Base-by-base conservation (phyloP, 2,797 vertebrate genomes). In the Esox lucius region DNA sequence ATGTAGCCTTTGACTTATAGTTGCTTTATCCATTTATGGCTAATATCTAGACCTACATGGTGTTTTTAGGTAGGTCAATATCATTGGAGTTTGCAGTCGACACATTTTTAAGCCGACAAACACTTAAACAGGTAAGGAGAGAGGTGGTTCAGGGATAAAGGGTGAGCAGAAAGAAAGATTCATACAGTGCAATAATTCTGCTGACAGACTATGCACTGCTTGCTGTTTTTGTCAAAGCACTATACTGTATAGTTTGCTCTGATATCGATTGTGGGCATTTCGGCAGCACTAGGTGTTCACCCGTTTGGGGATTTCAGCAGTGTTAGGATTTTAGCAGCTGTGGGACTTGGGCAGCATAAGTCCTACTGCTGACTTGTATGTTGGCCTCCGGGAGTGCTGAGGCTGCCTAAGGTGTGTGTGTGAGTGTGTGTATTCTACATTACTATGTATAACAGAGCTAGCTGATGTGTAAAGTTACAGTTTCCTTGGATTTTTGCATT, bases 361-460 rank as follows among this genome's bases (percentile, higher is more conserved):
- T 70, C 49, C 24, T 53, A 46, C 81, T 73, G 71, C 81, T 73
- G 71, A 76, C 69, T 68, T 65, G 16, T 70, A 26, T 70, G 24
- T 17, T 70, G 16, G 46, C 68, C 68, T 11, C 68, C 2, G 26
- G 46, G 16, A 31, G 24, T 28, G 48, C 68, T 17, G 48, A 51
- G 46, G 46, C 68, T 19, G 48, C 48, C 46, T 51, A 9, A 70
- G 68, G 65, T 70, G 61, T 78, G 24, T 24, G 46, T 49, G 70
- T 74, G 61, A 76, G 49, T 66, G 11, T 26, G 49, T 68, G 5
- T 71, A 72, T 61, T 39, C 35, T 5, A 39, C 35, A 39, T 39
- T 5, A 39, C 1, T 31, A 39, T 39, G 35, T 39, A 8, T 3
- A 5, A 39, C 4, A 39, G 35, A 39, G 4, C 4, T 39, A 8